A percentile compares a stretch with the other conserved stretches of the same genome.
phyloP scores from a whole-genome alignment of 2,888 invertebrate species.

The Tachina fera region DNA sequence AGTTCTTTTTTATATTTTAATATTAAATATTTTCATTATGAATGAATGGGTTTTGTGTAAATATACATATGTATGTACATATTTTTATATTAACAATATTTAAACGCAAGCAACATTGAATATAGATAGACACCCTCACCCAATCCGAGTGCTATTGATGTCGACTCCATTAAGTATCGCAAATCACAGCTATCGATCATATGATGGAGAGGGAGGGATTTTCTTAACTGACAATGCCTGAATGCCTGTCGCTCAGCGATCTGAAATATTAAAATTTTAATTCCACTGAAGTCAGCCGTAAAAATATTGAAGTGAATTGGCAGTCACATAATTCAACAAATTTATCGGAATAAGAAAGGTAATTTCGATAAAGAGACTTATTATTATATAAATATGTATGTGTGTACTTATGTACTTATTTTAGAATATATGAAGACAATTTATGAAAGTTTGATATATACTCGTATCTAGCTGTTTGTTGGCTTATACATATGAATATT shows the following conservation, averaged over 20 bases:
- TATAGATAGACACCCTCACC: conserved; percentile 28
- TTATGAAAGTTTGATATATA: too few relatives aligned
- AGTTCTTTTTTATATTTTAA: conserved; percentile 44
- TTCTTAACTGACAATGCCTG: conserved; percentile 3
- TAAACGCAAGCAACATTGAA: conserved; percentile 20
- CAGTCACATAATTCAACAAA: background rate
- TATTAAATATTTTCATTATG: conserved; percentile 56
- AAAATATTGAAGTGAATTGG: background rate
- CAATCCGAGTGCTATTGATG: background rate
- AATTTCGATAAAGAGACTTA: conserved; percentile 23
- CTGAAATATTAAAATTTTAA: conserved; percentile 33
- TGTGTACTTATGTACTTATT: too few relatives aligned
- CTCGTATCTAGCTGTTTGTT: too few relatives aligned
- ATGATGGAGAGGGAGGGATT: conserved; percentile 25
- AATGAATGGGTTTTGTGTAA: conserved; percentile 48
- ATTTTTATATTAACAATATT: background rate
- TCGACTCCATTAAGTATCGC: conserved; percentile 3
- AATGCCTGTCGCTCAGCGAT: conserved; percentile 19
- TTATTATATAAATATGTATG: background rate
- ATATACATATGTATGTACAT: too few relatives aligned
- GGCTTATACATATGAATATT: too few relatives aligned
- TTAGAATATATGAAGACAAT: too few relatives aligned
- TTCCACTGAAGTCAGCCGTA: conserved; percentile 19
- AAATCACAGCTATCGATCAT: conserved; percentile 59
- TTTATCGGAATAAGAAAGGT: background rate